Base-by-base conservation (phyloP, 2,888 invertebrate genomes). In the Tupiocoris notatus region DNA sequence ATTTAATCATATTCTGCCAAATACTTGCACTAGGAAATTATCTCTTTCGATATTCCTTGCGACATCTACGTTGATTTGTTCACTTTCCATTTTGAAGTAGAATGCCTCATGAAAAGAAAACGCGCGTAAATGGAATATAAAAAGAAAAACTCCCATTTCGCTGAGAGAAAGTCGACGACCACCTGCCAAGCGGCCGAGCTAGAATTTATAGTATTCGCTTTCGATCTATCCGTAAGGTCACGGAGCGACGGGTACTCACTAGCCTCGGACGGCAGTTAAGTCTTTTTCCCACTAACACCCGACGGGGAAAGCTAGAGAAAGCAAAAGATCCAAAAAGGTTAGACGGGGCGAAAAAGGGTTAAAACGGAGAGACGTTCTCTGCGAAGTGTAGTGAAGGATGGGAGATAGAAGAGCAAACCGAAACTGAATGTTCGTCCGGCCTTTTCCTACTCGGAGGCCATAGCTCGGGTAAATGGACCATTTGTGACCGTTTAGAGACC, bases 381-480 rank as follows among this genome's bases (percentile, higher is more conserved):
- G 39, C 39, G 12, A 39, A 39, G 39, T 58, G 70, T 25, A 70
- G 70, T 59, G 58, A 59, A 24, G 57, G 25, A 59, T 67, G 54
- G 67, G 17, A 22, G 20, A 39, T 39, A 39, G 39, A 39, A 67
- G 70, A 23, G 59, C 59, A 59, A 70, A 70, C 70, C 70, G 24
- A 70, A 59, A 70, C 70, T 59, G 70, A 70, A 70, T 70, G 70
- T 24, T 59, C 39, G 39, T 39, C 39, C 39, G 12, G 39, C 39
- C 39, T 12, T 39, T 39, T 16, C 59, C 58, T 17, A 25, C 17
- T 17, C 17, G 18, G 59, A 70, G 70, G 58, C 70, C 57, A 70
- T 70, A 70, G 70, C 70, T 70, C 59, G 17, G 20, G 70, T 70
- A 59, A 70, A 70, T 70, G 70, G 70, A 70, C 70, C 70, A 70